A percentile compares a stretch with the other conserved stretches of the same genome.
phyloP scores from a whole-genome alignment of 2,113 vertebrate genomes.

The Phrynosoma blainvillii region DNA sequence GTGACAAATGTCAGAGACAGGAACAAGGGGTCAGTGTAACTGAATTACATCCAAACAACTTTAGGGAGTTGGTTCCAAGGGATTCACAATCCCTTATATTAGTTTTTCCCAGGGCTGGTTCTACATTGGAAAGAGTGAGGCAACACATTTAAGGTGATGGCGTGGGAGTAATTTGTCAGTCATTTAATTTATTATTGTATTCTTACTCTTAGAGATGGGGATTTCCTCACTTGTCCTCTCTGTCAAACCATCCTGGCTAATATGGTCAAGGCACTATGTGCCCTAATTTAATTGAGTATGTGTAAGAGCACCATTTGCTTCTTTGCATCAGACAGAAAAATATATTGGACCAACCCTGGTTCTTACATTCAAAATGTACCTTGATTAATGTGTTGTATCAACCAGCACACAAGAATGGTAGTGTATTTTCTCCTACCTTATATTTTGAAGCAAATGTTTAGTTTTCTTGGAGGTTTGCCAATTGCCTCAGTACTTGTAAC shows the following conservation, averaged over 20 bases:
- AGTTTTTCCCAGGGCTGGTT: no score
- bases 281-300: no score
- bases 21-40: not conserved
- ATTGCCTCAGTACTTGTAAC: not conserved
- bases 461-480: slow-evolving; percentile 2
- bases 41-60: not conserved
- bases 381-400: not conserved
- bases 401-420: not conserved
- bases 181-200: no score
- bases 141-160: not conserved
- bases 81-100: not conserved
- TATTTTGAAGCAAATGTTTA: slow-evolving; percentile 6
- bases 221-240: no score
- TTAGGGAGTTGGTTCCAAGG: not conserved
- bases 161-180: not conserved
- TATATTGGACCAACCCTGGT: not conserved
- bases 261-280: no score
- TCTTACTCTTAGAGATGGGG: no score
- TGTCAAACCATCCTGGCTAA: no score
- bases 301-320: no score
- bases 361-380: not conserved
- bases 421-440: not conserved
- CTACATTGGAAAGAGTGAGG: not conserved
- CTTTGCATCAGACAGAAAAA: no score
- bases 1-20: not conserved